phyloP scores from a whole-genome alignment of 2,113 vertebrate species.

The Archocentrus centrarchus region DNA sequence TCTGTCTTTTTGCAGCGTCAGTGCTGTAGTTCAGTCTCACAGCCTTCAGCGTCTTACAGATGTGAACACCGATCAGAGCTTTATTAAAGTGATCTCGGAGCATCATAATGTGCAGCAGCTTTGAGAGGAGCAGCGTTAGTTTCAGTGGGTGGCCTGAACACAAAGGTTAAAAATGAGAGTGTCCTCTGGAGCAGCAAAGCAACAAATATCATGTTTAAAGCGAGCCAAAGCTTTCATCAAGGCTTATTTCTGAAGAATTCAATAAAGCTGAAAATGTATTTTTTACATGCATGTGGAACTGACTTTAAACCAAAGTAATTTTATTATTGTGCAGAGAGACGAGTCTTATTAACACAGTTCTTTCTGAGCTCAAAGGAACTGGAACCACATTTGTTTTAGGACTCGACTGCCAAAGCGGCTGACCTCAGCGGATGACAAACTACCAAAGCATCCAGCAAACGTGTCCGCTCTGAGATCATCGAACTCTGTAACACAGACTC shows the following conservation, averaged over 20 bases:
- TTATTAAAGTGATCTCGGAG: too few relatives aligned
- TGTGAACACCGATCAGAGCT: too few relatives aligned
- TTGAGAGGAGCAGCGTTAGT: not conserved
- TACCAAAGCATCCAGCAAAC: conserved; percentile 27
- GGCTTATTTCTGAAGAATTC: not conserved
- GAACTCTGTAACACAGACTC: not conserved
- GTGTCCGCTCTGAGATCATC: not conserved
- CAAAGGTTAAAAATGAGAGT: not conserved
- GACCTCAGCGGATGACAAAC: conserved; percentile 25
- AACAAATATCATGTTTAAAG: not conserved
- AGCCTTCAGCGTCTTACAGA: not conserved
- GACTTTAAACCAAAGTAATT: not conserved
- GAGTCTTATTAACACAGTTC: not conserved
- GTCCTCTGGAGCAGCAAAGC: not conserved
- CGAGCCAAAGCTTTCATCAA: not conserved
- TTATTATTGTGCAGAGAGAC: not conserved
- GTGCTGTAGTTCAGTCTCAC: not conserved
- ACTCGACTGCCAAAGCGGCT: conserved; percentile 2
- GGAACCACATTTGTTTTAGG: not conserved
- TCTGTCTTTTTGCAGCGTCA: conserved; percentile 8
- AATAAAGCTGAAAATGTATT: not conserved
- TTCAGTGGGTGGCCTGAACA: not conserved
- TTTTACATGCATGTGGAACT: not conserved
- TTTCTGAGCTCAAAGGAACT: not conserved
- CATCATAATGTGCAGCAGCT: fast-evolving